phyloP scores from a whole-genome alignment of 2,888 invertebrate genomes.

The Hirtodrosophila trivittata region DNA sequence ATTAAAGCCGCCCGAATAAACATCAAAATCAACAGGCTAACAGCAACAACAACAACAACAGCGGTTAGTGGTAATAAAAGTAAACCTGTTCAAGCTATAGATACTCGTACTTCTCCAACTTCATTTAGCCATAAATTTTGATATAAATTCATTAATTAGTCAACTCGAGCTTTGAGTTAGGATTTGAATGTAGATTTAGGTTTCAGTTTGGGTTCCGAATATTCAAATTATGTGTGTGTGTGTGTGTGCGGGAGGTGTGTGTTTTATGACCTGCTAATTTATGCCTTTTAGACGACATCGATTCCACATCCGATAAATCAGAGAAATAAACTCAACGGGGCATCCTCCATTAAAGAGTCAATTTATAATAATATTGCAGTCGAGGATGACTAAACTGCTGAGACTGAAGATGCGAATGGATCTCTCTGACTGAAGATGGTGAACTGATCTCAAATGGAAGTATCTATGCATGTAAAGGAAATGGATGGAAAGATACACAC shows the following conservation, averaged over 20 bases:
- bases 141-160: slow-evolving; percentile 67
- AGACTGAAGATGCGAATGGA: too few relatives aligned
- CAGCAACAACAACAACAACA: slow-evolving; percentile 9
- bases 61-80: slow-evolving; percentile 5
- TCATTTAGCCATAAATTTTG: slow-evolving; percentile 35
- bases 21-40: slow-evolving; percentile 5
- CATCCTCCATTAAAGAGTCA: slow-evolving; percentile 2
- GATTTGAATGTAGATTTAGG: slow-evolving; percentile 10
- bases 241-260: slow-evolving; percentile 38
- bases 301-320: slow-evolving; percentile 37
- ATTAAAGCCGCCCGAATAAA: slow-evolving; percentile 46
- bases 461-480: too few relatives aligned
- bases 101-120: slow-evolving; percentile 4
- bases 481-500: too few relatives aligned
- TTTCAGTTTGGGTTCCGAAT: neutral
- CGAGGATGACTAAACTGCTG: neutral
- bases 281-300: slow-evolving; percentile 19
- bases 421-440: too few relatives aligned
- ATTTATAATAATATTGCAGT: neutral
- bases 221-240: neutral
- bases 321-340: slow-evolving; percentile 7
- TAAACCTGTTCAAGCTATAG: slow-evolving; percentile 42
- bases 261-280: slow-evolving; percentile 48
- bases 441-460: too few relatives aligned
- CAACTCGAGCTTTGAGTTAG: slow-evolving; percentile 8